Percentiles rank a stretch among this genome's conserved stretches.
Evolutionary conservation across 2,888 invertebrate genomes (phyloP).

Genomic region (Philereme transversata): DNA sequence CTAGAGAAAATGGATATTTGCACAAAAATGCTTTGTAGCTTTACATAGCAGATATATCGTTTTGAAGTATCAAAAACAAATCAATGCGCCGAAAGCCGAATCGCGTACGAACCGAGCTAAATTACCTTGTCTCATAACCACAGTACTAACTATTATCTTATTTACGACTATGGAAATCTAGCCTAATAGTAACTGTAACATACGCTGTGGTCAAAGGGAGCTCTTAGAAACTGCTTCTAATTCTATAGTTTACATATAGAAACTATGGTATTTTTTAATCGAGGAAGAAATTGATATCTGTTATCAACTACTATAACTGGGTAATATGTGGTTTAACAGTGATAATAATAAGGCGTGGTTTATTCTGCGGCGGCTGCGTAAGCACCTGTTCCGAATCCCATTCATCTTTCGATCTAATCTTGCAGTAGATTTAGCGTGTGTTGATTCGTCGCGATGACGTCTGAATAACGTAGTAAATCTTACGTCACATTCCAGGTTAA

Average conservation of each 20-base stretch:
- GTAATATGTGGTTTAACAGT: background rate
- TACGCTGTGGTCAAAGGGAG: background rate
- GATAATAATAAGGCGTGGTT: background rate
- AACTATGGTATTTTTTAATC: too few relatives aligned
- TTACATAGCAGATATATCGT: slow-evolving; percentile 7
- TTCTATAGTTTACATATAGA: background rate
- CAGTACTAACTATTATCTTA: background rate
- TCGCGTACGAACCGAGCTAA: slow-evolving; percentile 8
- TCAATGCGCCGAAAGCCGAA: slow-evolving; percentile 13
- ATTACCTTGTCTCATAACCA: slow-evolving; percentile 13
- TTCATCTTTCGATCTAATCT: slow-evolving; percentile 17
- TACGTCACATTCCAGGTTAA: too few relatives aligned
- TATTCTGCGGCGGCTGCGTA: slow-evolving; percentile 13
- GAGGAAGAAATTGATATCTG: too few relatives aligned
- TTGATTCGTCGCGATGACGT: slow-evolving; percentile 7
- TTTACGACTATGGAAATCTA: too few relatives aligned
- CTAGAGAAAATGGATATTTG: too few relatives aligned
- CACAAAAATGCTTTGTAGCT: background rate
- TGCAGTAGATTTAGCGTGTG: slow-evolving; percentile 11
- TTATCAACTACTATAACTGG: too few relatives aligned
- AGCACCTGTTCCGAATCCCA: slow-evolving; percentile 18
- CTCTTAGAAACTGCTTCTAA: background rate
- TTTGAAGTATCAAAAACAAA: slow-evolving; percentile 23
- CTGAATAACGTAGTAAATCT: too few relatives aligned
- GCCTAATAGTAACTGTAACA: too few relatives aligned